phyloP scores from a whole-genome alignment of 2,113 vertebrate species.

The Archilochus colubris region DNA sequence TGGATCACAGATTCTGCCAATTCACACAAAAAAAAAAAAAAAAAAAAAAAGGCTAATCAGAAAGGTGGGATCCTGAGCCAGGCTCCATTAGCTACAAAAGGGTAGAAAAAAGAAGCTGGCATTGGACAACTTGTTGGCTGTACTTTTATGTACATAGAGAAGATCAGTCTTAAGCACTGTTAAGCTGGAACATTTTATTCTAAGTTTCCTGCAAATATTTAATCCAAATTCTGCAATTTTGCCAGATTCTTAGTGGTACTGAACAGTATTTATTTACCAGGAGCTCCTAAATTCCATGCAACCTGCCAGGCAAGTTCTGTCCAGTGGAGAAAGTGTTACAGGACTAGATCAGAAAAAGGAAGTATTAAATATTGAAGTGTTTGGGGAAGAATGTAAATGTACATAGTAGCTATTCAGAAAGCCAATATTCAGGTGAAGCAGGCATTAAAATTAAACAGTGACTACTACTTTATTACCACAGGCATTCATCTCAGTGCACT shows the following conservation, averaged over 20 bases:
- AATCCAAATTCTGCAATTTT: conserved; percentile 1
- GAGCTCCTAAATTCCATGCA: not conserved
- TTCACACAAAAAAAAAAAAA: not conserved
- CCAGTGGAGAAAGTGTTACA: conserved; percentile 22
- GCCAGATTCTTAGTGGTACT: not conserved
- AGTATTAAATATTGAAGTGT: conserved; percentile 38
- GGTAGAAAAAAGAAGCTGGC: not conserved
- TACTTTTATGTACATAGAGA: not conserved
- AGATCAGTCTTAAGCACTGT: not conserved
- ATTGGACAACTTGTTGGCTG: not conserved
- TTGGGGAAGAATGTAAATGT: conserved; percentile 31
- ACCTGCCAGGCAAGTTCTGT: not conserved
- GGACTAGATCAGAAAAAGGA: not conserved
- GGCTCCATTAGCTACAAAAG: not conserved
- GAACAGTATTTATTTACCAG: not conserved
- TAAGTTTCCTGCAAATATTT: conserved; percentile 32
- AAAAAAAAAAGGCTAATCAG: not conserved
- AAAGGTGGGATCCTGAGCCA: not conserved
- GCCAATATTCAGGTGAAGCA: conserved; percentile 58
- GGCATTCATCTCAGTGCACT: conserved; percentile 54
- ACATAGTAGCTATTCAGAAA: conserved; percentile 37
- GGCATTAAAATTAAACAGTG: conserved; percentile 66
- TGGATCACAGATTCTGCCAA: not conserved
- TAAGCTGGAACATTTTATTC: conserved; percentile 52
- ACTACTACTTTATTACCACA: conserved; percentile 62